Evolutionary conservation across 1,140 invertebrate species (phyloP).

Genomic region (Lutraria rhynchaena): DNA sequence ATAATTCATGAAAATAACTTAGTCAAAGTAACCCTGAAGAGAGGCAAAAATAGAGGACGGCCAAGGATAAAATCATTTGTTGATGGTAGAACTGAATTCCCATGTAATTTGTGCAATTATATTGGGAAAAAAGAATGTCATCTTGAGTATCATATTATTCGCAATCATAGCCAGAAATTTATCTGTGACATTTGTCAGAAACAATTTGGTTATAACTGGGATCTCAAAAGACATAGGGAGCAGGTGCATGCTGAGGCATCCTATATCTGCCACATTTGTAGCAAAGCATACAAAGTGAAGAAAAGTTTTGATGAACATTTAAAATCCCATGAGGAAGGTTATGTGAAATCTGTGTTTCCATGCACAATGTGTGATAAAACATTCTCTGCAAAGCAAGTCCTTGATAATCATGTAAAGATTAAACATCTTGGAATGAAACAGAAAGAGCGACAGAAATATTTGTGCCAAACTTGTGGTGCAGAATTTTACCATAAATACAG

Average conservation of each 20-base stretch:
- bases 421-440: slow-evolving; percentile 74
- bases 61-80: slow-evolving; percentile 24
- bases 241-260: slow-evolving; percentile 63
- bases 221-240: slow-evolving; percentile 67
- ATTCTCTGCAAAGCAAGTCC: slow-evolving; percentile 74
- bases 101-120: slow-evolving; percentile 47
- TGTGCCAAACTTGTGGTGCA: slow-evolving; percentile 78
- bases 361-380: slow-evolving; percentile 68
- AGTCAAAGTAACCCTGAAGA: slow-evolving; percentile 39
- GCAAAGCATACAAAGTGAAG: slow-evolving; percentile 71
- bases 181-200: slow-evolving; percentile 70
- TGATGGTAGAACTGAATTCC: slow-evolving; percentile 37
- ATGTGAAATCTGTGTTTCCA: slow-evolving; percentile 71
- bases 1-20: slow-evolving; percentile 44
- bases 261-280: slow-evolving; percentile 74
- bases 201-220: slow-evolving; percentile 70
- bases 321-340: slow-evolving; percentile 69
- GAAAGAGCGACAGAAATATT: slow-evolving; percentile 62
- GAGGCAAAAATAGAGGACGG: slow-evolving; percentile 38
- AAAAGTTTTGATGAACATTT: slow-evolving; percentile 68
- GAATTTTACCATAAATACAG: slow-evolving; percentile 77
- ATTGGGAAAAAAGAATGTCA: slow-evolving; percentile 49
- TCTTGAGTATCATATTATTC: slow-evolving; percentile 43
- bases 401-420: slow-evolving; percentile 73
- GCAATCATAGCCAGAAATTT: slow-evolving; percentile 59